Evolutionary conservation across 2,888 invertebrate genomes (phyloP), one percentile per base, ranked within the genome.

Genomic region (Saturnia pavonia): DNA sequence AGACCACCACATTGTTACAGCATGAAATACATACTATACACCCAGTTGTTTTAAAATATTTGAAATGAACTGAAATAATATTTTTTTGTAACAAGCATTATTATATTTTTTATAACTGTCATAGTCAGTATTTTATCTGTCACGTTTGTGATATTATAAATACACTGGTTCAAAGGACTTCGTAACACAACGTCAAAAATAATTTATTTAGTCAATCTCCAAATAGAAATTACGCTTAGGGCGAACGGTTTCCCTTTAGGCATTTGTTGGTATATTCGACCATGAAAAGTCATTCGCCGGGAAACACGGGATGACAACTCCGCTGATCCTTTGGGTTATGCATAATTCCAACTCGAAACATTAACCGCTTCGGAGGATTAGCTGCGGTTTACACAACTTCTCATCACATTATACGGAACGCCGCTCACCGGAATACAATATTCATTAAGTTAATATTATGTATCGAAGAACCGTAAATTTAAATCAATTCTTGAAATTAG

Each of bases 301-400:
- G 81, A 82, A 86, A 87, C 86, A 82, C 80, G 87, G 87, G 87
- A 89, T 88, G 91, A 91, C 90, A 91, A 88, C 85, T 65, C 87
- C 84, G 85, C 86, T 90, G 91, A 92, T 91, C 92, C 89, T 86
- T 74, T 71, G 83, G 89, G 90, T 88, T 90, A 87, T 89, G 91
- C 89, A 91, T 92, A 92, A 92, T 91, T 88, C 89, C 88, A 80
- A 83, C 87, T 86, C 83, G 84, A 88, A 89, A 89, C 91, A 90
- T 89, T 90, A 88, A 90, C 86, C 88, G 88, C 85, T 88, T 80
- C 81, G 77, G 78, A 75, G 89, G 91, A 89, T 92, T 92, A 91
- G 81, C 84, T 79, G 80, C 85, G 89, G 89, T 88, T 90, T 89
- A 88, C 85, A 87, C 88, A 82, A 88, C 86, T 88, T 83, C 73